These are phyloP conservation scores for Elysia crispata DNA, from an alignment of 2,888 invertebrate genomes.

Conservation along the genomic window DNA sequence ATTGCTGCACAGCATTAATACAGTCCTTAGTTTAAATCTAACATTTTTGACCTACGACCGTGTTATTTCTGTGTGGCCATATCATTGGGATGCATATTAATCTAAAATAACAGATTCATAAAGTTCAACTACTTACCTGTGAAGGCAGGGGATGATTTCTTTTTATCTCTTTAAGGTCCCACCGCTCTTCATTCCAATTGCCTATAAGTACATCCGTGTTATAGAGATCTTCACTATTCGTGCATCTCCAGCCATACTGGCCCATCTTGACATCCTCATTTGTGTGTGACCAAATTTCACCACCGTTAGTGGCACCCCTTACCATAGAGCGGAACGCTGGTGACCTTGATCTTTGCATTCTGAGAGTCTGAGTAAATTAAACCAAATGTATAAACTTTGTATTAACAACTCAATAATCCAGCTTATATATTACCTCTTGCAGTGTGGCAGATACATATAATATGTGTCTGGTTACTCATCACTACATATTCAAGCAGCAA, in stretches of 20 bases:
- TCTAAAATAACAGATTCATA: neutral
- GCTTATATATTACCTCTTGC: too few species aligned
- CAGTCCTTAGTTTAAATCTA: too few species aligned
- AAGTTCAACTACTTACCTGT: conserved; percentile 68
- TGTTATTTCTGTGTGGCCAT: too few species aligned
- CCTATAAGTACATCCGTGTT: conserved; percentile 68
- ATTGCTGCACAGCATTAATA: neutral
- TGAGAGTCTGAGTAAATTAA: too few species aligned
- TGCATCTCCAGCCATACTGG: conserved; percentile 73
- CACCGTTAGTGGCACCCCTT: conserved; percentile 65
- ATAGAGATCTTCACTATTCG: conserved; percentile 71
- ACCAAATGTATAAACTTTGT: too few species aligned
- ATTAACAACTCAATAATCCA: too few species aligned
- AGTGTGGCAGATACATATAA: too few species aligned
- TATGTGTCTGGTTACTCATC: too few species aligned
- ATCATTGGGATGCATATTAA: neutral
- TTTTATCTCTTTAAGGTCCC: conserved; percentile 66
- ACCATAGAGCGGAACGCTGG: conserved; percentile 68
- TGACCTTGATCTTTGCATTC: conserved; percentile 7
- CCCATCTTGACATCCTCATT: conserved; percentile 66
- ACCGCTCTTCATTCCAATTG: conserved; percentile 74
- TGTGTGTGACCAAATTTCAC: conserved; percentile 70
- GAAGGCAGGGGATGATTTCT: conserved; percentile 71
- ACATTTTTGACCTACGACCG: too few species aligned
- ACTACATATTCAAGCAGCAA: too few species aligned